Base-by-base conservation (phyloP, 2,888 invertebrate genomes). In the Cheilosia variabilis region DNA sequence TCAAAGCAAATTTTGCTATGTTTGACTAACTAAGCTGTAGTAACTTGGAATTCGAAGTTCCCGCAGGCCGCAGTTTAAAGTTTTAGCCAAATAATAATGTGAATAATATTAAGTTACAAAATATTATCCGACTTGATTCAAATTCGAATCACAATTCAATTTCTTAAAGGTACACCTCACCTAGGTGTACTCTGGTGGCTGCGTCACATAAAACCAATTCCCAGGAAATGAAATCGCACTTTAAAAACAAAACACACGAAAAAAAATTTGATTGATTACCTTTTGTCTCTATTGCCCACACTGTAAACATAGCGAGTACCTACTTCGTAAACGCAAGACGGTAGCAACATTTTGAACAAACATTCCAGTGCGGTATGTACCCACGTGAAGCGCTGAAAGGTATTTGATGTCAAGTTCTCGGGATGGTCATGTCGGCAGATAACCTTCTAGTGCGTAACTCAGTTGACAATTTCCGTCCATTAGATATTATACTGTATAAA, bases 361-460 rank as follows among this genome's bases (percentile, higher is more conserved):
- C 75, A 75, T 80, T 80, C 65, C 79, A 80, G 41, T 53, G 31
- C 31, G 37, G 75, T 53, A 45, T 52, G 52, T 52, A 62, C 17
- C 5, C 34, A 58, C 63, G 52, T 41, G 43, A 37, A 53, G 45
- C 71, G 81, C 63, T 86, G 86, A 86, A 86, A 86, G 86, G 86
- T 81, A 86, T 86, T 86, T 86, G 72, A 63, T 86, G 86, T 86
- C 62, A 73, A 81, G 76, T 81, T 77, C 62, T 52, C 58, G 76
- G 81, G 81, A 86, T 86, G 72, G 86, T 81, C 86, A 72, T 76
- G 76, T 72, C 76, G 66, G 43, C 57, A 62, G 81, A 86, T 77
- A 81, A 81, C 76, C 81, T 81, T 81, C 76, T 86, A 81, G 72
- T 77, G 86, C 86, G 86, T 86, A 81, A 86, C 81, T 71, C 86